Evolutionary conservation across 1,140 invertebrate species (phyloP), one percentile per base, ranked within the genome.

Genomic region (Cyphomyrmex costatus): DNA sequence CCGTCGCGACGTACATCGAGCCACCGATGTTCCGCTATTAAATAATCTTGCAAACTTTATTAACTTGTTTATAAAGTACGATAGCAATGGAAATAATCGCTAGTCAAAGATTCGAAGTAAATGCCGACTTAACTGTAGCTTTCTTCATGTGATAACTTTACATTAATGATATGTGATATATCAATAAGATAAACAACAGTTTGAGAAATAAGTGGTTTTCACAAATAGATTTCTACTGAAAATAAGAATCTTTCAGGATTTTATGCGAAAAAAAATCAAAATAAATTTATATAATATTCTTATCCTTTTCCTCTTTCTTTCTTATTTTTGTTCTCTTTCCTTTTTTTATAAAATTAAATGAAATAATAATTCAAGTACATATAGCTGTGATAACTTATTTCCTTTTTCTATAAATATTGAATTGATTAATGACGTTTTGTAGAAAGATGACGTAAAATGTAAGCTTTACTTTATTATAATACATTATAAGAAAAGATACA

Each of bases 11-110:
- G 65, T 76, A 49, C 51, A 78, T 56, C 46, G n/a, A 36, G 46
- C 24, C 27, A 49, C 49, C 82, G 33, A 74, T 66, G 60, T 84
- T 68, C 16, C 51, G 46, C 61, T 56, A 68, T 87, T 86, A 80
- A 58, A 60, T 61, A 60, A 65, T 88, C 61, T 74, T 58, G 21
- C 21, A 42, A 83, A 76, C 61, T 87, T 36, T 76, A 82, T 68
- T 86, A 58, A 42, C 42, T 49, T 14, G 1, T 8, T 51, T 74
- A 51, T 21, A 24, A 8, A 19, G 21, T 19, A 80, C 33, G 36
- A 70, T 42, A 36, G 58, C 1, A 10, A 42, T 46, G 7, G 12
- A 73, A 82, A 27, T 86, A 73, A 86, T 74, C 24, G 49, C 12
- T 46, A 36, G 8, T 24, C 36, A 14, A 74, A 60, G 36, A 60